Base-by-base conservation (phyloP, 2,888 invertebrate species). In the Augochlorella aurata region DNA sequence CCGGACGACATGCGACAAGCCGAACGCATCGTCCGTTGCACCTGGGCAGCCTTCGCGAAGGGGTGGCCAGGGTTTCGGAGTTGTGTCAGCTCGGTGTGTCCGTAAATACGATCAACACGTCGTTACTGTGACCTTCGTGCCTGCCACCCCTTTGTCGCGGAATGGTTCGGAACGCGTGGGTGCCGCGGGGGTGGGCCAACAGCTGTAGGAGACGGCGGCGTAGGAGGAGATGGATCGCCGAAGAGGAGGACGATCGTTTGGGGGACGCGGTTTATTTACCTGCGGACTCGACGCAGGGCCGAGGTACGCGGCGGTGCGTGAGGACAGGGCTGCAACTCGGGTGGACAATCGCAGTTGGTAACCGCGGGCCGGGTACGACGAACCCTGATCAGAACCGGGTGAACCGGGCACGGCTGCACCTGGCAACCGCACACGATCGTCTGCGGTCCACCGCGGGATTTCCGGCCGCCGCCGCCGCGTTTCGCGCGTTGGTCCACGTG, bases 331-430 rank as follows among this genome's bases (percentile, higher is more conserved):
- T 92, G 91, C 44, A 88, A 89, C 75, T 92, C 93, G 44, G 89
- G 85, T 73, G 92, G 92, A 86, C 92, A 92, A 82, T 93, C 92
- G 89, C 92, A 92, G 90, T 89, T 89, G 87, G 82, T 81, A 68
- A 82, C 76, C 50, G 86, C 82, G 66, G 91, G 90, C 78, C 90
- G 89, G 54, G 91, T 89, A 83, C 90, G 91, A 83, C 93, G 90
- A 72, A 93, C 92, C 86, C 93, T 90, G 58, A 93, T 93, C 44
- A 93, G 87, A 52, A 93, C 93, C 54, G 93, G 93, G 83, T 93
- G 93, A 74, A 93, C 93, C 67, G 93, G 93, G 82, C 93, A 93
- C 52, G 93, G 93, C 82, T 93, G 93, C 82, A 92, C 92, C 85
- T 93, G 91, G 81, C 93, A 93, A 44, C 88, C 91, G 81, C 93